Evolutionary conservation across 2,113 vertebrate genomes (phyloP).

Genomic region (Budorcas taxicolor): DNA sequence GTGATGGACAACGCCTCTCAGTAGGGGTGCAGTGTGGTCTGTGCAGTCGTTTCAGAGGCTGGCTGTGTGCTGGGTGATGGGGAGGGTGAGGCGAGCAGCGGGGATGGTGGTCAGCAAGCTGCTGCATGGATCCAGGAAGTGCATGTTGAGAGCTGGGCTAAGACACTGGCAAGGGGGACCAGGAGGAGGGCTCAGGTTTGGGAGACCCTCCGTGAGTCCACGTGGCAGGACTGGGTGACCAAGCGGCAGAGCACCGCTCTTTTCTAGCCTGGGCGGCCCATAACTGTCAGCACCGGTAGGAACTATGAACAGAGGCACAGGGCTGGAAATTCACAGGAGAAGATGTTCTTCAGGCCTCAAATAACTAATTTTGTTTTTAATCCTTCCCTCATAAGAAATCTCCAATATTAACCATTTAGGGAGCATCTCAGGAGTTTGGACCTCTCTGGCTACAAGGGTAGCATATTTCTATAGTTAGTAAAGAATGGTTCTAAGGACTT

Average conservation of each 20-base stretch:
- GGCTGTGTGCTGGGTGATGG: background rate
- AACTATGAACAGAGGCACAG: background rate
- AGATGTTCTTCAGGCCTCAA: background rate
- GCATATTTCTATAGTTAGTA: background rate
- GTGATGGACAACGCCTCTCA: background rate
- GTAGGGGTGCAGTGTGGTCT: background rate
- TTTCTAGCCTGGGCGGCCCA: background rate
- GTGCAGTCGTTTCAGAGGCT: accelerated
- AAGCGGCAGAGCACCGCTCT: background rate
- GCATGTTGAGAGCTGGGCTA: background rate
- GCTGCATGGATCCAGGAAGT: background rate
- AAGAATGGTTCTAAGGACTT: background rate
- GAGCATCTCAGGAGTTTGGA: background rate
- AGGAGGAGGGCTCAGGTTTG: background rate
- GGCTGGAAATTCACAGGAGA: background rate
- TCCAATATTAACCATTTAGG: background rate
- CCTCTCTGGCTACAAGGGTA: background rate
- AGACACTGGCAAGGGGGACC: background rate
- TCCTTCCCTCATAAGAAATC: background rate
- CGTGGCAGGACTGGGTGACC: background rate
- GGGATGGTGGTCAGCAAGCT: background rate
- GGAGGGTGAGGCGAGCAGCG: background rate
- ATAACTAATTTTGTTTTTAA: background rate
- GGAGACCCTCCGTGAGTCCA: background rate
- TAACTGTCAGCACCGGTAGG: background rate